Base-by-base conservation (phyloP, 2,113 vertebrate species). In the Mormoops blainvillei region DNA sequence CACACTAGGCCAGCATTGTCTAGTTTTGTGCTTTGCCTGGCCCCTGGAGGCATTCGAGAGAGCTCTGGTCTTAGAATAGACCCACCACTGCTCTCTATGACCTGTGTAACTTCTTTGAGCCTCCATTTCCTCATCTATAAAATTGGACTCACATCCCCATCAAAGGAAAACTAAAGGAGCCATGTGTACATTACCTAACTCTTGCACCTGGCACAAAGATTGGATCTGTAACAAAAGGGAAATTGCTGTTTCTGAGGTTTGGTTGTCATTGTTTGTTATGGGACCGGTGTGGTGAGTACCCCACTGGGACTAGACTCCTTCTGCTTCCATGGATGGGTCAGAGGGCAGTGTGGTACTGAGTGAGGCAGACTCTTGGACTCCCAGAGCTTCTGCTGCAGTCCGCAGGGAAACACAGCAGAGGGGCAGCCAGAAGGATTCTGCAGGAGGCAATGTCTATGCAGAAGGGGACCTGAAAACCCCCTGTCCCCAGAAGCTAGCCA, bases 311-410 rank as follows among this genome's bases (percentile, higher is more conserved):
- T 54, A 10, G 36, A 4, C 38, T 33, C 28, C 56, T 19, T 26
- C 28, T 3, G 5, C 7, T 9, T 7, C 24, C 0, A 0, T 0
- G 26, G 5, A 19, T 28, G 1, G 41, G 13, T 50, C n/a, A 10
- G 89, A n/a, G 11, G 33, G 56, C 4, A 7, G 77, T 50, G 48
- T 15, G 36, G 67, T 11, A 65, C 56, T 12, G 20, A 78, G 52
- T 14, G 16, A 28, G 48, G 63, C 77, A 58, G 77, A 43, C 7
- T 15, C 26, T 0, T 0, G 0, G 67, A 41, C 2, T 68, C 48
- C 33, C 45, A 38, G 77, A 14, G 45, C 48, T 7, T 38, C 19
- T 4, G 31, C n/a, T 8, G 0, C 31, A 24, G 86, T 70, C 33
- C 68, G 36, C 0, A 3, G 13, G 77, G 43, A 20, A 65, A 58